These are phyloP conservation scores for Lacanobia wlatinum DNA, from an alignment of 2,888 invertebrate genomes.

Conservation along the genomic window DNA sequence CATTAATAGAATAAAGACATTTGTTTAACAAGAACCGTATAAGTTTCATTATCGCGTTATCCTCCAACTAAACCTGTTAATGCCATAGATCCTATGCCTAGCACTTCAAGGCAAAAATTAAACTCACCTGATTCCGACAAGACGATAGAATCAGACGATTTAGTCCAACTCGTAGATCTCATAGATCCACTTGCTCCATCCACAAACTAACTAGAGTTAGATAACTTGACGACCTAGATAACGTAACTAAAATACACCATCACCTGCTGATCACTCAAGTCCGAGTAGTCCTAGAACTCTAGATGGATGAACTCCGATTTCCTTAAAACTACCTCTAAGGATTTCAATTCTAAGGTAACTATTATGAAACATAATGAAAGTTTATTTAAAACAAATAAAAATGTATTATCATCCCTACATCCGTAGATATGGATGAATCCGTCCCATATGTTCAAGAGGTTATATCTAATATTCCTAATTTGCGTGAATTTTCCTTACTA, in stretches of 20 bases:
- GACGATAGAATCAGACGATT: background rate
- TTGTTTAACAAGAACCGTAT: no score
- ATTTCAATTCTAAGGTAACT: background rate
- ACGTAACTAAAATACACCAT: background rate
- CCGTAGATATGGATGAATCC: no score
- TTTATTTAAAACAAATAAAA: no score
- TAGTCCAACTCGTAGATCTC: background rate
- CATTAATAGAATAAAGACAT: no score
- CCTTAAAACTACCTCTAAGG: background rate
- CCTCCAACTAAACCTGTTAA: background rate
- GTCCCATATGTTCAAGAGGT: no score
- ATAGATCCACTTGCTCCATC: background rate
- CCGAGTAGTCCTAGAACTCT: background rate
- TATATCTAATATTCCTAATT: no score
- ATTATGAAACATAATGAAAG: no score
- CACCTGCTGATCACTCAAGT: background rate
- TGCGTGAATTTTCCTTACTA: no score
- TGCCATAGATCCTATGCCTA: background rate
- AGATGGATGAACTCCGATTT: constrained; percentile 1
- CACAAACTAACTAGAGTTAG: background rate
- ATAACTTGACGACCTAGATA: background rate
- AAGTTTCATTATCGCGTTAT: background rate
- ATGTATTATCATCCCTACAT: no score
- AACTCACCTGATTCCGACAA: background rate
- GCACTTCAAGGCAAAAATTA: background rate